A percentile compares a stretch with the other conserved stretches of the same genome.
Conservation (phyloP, 2,888 invertebrate genomes). For the Drosophila colorata region DNA sequence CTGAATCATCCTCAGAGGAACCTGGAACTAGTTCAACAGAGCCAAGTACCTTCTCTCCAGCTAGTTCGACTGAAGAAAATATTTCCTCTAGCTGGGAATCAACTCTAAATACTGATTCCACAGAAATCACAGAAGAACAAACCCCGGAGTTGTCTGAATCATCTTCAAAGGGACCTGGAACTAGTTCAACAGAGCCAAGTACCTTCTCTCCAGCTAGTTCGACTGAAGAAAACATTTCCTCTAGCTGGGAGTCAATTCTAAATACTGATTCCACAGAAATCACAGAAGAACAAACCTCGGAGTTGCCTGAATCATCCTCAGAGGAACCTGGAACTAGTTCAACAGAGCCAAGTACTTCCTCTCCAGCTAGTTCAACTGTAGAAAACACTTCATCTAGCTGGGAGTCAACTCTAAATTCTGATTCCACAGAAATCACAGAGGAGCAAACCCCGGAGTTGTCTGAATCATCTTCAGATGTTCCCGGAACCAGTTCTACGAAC, state of each 20-base stretch:
- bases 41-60: no score
- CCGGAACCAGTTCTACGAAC: not conserved
- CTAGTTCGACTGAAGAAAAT: no score
- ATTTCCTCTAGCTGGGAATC: no score
- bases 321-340: not conserved
- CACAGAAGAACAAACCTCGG: not conserved
- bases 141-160: no score
- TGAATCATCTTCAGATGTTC: slow-evolving; percentile 1
- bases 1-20: no score
- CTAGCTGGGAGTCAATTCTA: not conserved
- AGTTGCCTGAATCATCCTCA: not conserved
- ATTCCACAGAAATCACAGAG: not conserved
- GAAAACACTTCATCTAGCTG: not conserved
- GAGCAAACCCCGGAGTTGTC: not conserved
- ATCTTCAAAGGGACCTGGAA: no score
- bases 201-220: not conserved
- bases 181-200: not conserved
- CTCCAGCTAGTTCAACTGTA: not conserved
- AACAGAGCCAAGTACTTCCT: not conserved
- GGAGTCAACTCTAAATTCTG: not conserved
- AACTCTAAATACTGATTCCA: no score
- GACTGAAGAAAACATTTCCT: not conserved
- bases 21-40: no score
- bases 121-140: no score
- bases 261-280: not conserved